Evolutionary conservation across 2,888 invertebrate genomes (phyloP).

Genomic region (Parnassius glacialis): DNA sequence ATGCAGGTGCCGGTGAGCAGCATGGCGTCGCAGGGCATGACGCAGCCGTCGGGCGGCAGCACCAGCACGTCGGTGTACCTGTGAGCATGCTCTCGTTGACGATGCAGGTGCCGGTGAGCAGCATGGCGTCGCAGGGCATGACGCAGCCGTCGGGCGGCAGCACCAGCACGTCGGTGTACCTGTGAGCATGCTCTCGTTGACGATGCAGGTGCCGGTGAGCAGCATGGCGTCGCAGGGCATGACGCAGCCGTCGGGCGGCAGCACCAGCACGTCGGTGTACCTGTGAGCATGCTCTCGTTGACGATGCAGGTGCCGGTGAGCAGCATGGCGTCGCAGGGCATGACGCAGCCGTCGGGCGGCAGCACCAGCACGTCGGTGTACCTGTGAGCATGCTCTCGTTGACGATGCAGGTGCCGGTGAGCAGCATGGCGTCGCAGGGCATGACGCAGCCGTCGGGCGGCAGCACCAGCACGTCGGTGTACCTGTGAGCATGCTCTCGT

Average conservation of each 20-base stretch:
- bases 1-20: slow-evolving; percentile 93
- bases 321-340: slow-evolving; percentile 92
- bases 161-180: slow-evolving; percentile 88
- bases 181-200: slow-evolving; percentile 97
- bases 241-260: slow-evolving; percentile 89
- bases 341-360: slow-evolving; percentile 88
- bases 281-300: slow-evolving; percentile 97
- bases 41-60: slow-evolving; percentile 89
- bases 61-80: slow-evolving; percentile 88
- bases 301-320: slow-evolving; percentile 94
- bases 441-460: slow-evolving; percentile 89
- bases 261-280: slow-evolving; percentile 87
- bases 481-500: slow-evolving; percentile 97
- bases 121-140: slow-evolving; percentile 91
- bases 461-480: slow-evolving; percentile 86
- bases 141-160: slow-evolving; percentile 89
- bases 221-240: slow-evolving; percentile 93
- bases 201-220: slow-evolving; percentile 92
- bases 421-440: slow-evolving; percentile 91
- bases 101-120: slow-evolving; percentile 92
- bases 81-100: slow-evolving; percentile 98
- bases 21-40: slow-evolving; percentile 91
- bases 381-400: slow-evolving; percentile 97
- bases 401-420: slow-evolving; percentile 94
- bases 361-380: slow-evolving; percentile 87